Evolutionary conservation across 2,888 invertebrate species (phyloP).

Genomic region (Acrocera orbiculus): DNA sequence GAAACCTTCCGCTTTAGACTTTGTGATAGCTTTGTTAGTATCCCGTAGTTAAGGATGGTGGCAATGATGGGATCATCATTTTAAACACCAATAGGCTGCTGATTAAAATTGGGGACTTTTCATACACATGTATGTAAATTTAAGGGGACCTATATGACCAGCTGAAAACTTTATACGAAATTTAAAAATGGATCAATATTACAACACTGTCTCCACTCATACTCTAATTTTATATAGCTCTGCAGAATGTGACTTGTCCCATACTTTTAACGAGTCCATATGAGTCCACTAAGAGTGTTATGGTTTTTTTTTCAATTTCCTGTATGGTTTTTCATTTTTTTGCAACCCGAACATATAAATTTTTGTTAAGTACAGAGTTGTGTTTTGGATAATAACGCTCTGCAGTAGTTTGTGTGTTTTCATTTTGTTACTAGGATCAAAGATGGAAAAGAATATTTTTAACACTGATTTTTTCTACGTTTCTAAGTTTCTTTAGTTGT

Average conservation of each 20-base stretch:
- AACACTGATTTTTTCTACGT: not conserved
- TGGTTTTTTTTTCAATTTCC: conserved; percentile 2
- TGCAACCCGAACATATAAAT: conserved; percentile 7
- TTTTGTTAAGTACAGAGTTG: conserved; percentile 7
- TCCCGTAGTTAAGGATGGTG: conserved; percentile 3
- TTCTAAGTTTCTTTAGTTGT: conserved; percentile 1
- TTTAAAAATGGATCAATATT: conserved; percentile 8
- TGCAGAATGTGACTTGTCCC: conserved; percentile 6
- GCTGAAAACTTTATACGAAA: conserved; percentile 7
- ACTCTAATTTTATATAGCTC: not conserved
- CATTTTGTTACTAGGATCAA: too few species aligned
- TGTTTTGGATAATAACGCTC: conserved; percentile 5
- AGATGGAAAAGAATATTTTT: too few species aligned
- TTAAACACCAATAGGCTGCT: conserved; percentile 1
- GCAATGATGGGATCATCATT: not conserved
- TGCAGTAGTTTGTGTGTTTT: too few species aligned
- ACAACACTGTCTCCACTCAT: conserved; percentile 2
- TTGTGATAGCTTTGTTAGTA: not conserved
- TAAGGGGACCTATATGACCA: conserved; percentile 5
- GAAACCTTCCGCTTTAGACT: conserved; percentile 5
- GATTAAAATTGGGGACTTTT: conserved; percentile 8
- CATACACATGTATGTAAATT: conserved; percentile 7
- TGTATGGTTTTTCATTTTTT: conserved; percentile 6
- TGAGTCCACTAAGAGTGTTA: not conserved
- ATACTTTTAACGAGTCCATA: conserved; percentile 3